Conservation (phyloP, 2,113 vertebrate species). For the Hypanus sabinus region DNA sequence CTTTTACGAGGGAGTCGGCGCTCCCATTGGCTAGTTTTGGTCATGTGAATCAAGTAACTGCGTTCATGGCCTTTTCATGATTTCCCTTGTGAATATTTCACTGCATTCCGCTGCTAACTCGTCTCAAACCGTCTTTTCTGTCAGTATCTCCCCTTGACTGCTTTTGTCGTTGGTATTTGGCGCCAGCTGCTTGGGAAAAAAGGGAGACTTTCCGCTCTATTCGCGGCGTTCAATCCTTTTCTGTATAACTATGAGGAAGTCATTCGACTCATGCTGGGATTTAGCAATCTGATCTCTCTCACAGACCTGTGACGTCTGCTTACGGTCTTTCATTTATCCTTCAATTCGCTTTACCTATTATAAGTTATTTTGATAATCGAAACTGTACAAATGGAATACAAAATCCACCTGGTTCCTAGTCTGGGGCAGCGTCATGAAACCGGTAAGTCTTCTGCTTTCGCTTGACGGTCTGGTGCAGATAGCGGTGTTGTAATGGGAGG, state of each 20-base stretch:
- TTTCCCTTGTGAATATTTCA: constrained; percentile 85
- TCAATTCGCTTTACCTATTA: background rate
- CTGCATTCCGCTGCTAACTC: constrained; percentile 81
- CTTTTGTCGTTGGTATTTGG: constrained; percentile 35
- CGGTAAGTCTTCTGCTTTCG: background rate
- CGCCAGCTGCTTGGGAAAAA: constrained; percentile 30
- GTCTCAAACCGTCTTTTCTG: constrained; percentile 75
- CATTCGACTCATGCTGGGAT: constrained; percentile 28
- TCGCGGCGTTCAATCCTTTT: constrained; percentile 5
- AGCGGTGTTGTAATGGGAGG: background rate
- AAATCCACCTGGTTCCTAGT: background rate
- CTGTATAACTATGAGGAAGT: constrained; percentile 21
- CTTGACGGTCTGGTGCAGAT: background rate
- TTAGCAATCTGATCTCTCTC: constrained; percentile 19
- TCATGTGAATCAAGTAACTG: constrained; percentile 93
- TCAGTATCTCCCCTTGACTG: constrained; percentile 44
- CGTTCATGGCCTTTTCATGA: constrained; percentile 91
- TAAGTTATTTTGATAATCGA: background rate
- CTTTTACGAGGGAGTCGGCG: constrained; percentile 93
- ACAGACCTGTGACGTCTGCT: constrained; percentile 25
- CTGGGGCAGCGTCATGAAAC: background rate
- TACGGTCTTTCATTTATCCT: background rate
- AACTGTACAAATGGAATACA: constrained; percentile 29
- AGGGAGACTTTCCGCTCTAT: constrained; percentile 9
- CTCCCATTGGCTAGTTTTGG: constrained; percentile 96